Evolutionary conservation across 2,797 vertebrate species (phyloP).

Genomic region (Strix occidentalis): DNA sequence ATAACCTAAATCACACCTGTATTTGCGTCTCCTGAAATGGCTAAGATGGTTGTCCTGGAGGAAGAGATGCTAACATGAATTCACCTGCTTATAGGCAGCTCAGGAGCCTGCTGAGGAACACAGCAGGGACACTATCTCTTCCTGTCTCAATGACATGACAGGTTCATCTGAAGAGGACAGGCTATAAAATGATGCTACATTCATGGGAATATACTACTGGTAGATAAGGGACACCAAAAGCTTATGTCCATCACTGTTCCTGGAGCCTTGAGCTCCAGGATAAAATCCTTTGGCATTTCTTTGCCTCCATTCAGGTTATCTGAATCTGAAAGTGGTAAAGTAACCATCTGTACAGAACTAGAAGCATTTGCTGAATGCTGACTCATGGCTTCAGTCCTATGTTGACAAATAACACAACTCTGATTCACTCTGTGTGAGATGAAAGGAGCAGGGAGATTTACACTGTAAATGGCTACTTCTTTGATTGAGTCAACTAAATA

Average conservation of each 20-base stretch:
- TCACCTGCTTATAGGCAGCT: background rate
- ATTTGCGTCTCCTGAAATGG: background rate
- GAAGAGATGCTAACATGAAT: background rate
- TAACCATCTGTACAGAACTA: background rate
- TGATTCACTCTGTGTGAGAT: background rate
- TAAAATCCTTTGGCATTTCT: background rate
- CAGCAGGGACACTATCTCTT: background rate
- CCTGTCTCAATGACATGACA: background rate
- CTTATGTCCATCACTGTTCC: background rate
- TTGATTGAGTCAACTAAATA: constrained; percentile 9
- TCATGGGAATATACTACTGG: background rate
- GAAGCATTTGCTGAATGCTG: background rate
- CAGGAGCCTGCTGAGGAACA: background rate
- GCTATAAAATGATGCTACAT: background rate
- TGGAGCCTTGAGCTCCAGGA: background rate
- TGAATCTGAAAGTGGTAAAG: background rate
- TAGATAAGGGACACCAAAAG: background rate
- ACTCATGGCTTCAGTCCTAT: constrained; percentile 1
- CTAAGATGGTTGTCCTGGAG: background rate
- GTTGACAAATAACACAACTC: constrained; percentile 1
- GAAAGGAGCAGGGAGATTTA: background rate
- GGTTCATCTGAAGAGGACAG: background rate
- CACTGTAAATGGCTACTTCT: background rate
- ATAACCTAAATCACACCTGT: background rate
- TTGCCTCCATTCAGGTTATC: background rate